Percentiles rank a stretch among this genome's conserved stretches.
phyloP scores from a whole-genome alignment of 2,888 invertebrate genomes.

The Pegoplata infirma region DNA sequence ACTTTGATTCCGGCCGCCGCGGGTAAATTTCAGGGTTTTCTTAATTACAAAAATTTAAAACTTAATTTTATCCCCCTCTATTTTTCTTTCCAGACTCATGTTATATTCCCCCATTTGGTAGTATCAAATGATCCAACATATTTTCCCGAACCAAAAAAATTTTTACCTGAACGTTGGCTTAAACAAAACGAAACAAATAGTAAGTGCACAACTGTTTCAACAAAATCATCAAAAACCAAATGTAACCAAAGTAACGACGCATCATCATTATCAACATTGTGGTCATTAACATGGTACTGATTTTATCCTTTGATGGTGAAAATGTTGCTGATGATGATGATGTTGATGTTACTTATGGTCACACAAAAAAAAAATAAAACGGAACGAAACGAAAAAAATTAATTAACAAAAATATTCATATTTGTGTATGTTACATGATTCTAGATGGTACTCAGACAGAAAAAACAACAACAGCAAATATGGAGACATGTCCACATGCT shows the following conservation, averaged over 20 bases:
- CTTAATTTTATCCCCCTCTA: too few species aligned
- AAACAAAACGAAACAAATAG: slow-evolving; percentile 78
- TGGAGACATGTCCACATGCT: slow-evolving; percentile 73
- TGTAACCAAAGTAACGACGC: background rate
- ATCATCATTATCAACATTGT: background rate
- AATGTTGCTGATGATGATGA: background rate
- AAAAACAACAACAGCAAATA: slow-evolving; percentile 35
- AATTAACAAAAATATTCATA: slow-evolving; percentile 18
- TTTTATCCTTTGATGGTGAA: background rate
- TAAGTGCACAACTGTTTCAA: slow-evolving; percentile 66
- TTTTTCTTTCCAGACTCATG: slow-evolving; percentile 82
- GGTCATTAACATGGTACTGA: background rate
- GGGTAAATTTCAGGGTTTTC: too few species aligned
- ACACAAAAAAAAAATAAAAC: background rate
- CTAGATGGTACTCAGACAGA: slow-evolving; percentile 23
- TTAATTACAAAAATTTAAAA: too few species aligned
- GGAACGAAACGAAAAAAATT: background rate
- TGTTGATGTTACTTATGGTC: background rate
- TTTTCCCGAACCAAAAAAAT: slow-evolving; percentile 84
- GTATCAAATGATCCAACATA: slow-evolving; percentile 86
- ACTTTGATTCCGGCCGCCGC: too few species aligned
- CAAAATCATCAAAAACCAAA: background rate
- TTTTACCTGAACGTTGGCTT: slow-evolving; percentile 89
- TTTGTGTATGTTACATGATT: slow-evolving; percentile 3
- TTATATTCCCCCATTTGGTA: slow-evolving; percentile 88